Evolutionary conservation across 2,888 invertebrate genomes (phyloP), one percentile per base, ranked within the genome.

Genomic region (Idaea biselata): DNA sequence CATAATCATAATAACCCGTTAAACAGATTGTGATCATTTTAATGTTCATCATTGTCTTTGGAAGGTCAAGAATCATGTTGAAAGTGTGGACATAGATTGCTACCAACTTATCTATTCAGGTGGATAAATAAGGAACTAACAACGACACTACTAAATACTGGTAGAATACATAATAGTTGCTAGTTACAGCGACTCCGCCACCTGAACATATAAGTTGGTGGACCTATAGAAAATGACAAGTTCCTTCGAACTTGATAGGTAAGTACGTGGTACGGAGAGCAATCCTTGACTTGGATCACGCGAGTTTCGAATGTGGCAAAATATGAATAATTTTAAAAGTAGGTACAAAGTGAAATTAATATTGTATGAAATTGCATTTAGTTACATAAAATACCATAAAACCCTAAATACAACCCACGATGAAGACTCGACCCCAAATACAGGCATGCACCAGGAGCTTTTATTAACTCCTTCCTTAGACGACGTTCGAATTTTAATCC

Each of bases 11-110:
- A 68, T 62, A 54, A 69, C 44, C 44, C 67, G 65, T 67, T 70
- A 68, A 63, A 58, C 61, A 62, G 69, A 71, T 72, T 70, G 64
- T 14, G 55, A 75, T 74, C 71, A 69, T 71, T 71, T 72, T 68
- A 69, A 69, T 69, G 66, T 65, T 68, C 69, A 63, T 70, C 73
- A 76, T 80, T 78, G 79, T 80, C 69, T 73, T 64, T 69, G 72
- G 75, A 79, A 79, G 78, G 79, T 66, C 73, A 65, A 63, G 64
- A 66, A 68, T 64, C 65, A 65, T 78, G 77, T 76, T 58, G 77
- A 78, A 78, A 78, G 73, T 71, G 70, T 68, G 68, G 58, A 11
- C 25, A 25, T 25, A 25, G 25, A 25, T 25, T 25, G 25, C 25
- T 5, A 25, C 1, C 25, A 25, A 25, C 25, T 25, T 25, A 25